Evolutionary conservation across 92 coral and sea anemone genomes (phyloP), one percentile per base, ranked within the genome.

Genomic region (Actinostola sp.): DNA sequence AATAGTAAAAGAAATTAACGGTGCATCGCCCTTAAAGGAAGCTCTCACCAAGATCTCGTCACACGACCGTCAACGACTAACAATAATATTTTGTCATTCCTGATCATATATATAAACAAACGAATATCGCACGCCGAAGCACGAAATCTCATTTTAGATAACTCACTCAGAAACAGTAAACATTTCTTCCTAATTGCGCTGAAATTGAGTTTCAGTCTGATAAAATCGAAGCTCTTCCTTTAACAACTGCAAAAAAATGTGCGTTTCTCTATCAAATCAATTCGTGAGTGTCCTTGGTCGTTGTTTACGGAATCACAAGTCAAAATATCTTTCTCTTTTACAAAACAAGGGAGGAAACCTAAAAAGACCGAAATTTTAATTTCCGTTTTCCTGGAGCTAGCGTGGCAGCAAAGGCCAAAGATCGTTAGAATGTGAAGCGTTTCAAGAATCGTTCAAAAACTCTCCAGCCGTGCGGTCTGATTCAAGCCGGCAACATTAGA

Each of bases 261-360:
- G 36, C 15, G 26, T 57, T 28, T 20, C 13, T 30, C 2, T 27
- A 26, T 57, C 36, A 30, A 11, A 27, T 54, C 1, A 54, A 2
- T 54, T 16, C 31, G 23, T 19, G 29, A 15, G 61, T 54, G 24
- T 54, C 17, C 63, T 27, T 38, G 8, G 63, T 27, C 39, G 70
- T 41, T 41, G 13, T 1, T 14, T 31, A 20, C 46, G 62, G 34
- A 68, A 68, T 20, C 48, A 33, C n/a, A 50, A 43, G 61, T 68
- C 48, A 48, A 30, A 68, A 50, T 68, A 68, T 56, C 74, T 19
- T 38, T 68, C 50, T 12, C 63, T 33, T 50, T 51, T 42, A 27
- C 29, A 68, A 68, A 51, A 43, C 38, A 68, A 32, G 61, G 74
- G 74, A 68, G 51, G 61, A 68, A 61, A 34, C 43, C 20, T 9